Evolutionary conservation across 2,888 invertebrate species (phyloP), one percentile per base, ranked within the genome.

Genomic region (Abrostola triplasia): DNA sequence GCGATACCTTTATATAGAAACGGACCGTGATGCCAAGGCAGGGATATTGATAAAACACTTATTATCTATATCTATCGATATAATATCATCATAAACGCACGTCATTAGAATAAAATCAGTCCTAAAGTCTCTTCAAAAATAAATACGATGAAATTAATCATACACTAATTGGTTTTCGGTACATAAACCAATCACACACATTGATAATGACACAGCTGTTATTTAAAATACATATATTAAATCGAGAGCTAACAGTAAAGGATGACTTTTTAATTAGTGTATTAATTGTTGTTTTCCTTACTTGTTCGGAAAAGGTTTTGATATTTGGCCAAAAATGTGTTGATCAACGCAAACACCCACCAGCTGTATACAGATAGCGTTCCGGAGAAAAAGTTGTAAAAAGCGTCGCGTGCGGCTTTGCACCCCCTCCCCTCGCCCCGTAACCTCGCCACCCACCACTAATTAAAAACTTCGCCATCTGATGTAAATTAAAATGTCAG

Each of bases 391-490:
- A 81, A 79, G 77, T 74, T 73, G 76, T 80, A 84, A 85, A 87
- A 85, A 84, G 73, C 78, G 78, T 81, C 77, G 80, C 85, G 80
- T 83, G 81, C 70, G 72, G 75, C 42, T 77, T 64, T 58, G 40
- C 61, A 59, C 59, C 48, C 13, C 59, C 44, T 51, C 59, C 41
- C 65, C 64, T 61, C 49, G 42, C 41, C 67, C 70, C 57, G 64
- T 62, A 60, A 63, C 72, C 69, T 62, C 59, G 66, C 67, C 67
- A 63, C 70, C 76, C 74, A 80, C 79, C 76, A 86, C 88, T 90
- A 91, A 92, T 91, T 92, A 91, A 89, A 88, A 89, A 88, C 87
- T 88, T 87, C 76, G 81, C 84, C 85, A 88, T 81, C 83, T 80
- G 82, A 77, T 77, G 81, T 83, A 88, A 87, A 87, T 87, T 85